These are phyloP conservation scores for Trogon melanurus DNA, from an alignment of 2,113 vertebrate species.

Conservation along the genomic window DNA sequence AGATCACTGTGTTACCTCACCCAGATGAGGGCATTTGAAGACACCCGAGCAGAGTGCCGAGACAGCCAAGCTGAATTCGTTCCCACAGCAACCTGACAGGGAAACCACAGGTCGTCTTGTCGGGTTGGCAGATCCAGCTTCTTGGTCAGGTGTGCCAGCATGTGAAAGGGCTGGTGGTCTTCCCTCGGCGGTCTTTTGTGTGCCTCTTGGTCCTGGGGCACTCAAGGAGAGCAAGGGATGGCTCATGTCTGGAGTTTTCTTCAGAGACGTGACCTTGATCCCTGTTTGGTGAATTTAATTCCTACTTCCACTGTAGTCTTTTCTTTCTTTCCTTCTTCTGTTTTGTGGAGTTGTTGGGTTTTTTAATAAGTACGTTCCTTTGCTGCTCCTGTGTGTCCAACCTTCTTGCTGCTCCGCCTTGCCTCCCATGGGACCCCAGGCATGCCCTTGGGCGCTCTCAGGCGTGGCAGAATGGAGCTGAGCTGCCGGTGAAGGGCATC, in stretches of 20 bases:
- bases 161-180: background rate
- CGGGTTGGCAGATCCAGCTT: background rate
- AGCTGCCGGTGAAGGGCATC: background rate
- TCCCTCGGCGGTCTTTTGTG: background rate
- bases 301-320: background rate
- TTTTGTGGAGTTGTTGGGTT: background rate
- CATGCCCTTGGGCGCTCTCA: background rate
- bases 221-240: no score
- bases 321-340: background rate
- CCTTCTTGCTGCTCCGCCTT: background rate
- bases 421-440: background rate
- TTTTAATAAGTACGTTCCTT: background rate
- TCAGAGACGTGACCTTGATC: background rate
- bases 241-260: background rate
- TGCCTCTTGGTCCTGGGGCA: background rate
- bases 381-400: background rate
- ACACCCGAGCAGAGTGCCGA: background rate
- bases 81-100: background rate
- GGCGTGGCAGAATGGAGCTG: accelerated
- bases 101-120: no score
- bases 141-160: no score
- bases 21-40: background rate
- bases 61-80: background rate
- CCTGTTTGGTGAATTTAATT: background rate
- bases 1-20: background rate